Evolutionary conservation across 2,113 vertebrate species (phyloP), one percentile per base, ranked within the genome.

Genomic region (Malurus elegans): DNA sequence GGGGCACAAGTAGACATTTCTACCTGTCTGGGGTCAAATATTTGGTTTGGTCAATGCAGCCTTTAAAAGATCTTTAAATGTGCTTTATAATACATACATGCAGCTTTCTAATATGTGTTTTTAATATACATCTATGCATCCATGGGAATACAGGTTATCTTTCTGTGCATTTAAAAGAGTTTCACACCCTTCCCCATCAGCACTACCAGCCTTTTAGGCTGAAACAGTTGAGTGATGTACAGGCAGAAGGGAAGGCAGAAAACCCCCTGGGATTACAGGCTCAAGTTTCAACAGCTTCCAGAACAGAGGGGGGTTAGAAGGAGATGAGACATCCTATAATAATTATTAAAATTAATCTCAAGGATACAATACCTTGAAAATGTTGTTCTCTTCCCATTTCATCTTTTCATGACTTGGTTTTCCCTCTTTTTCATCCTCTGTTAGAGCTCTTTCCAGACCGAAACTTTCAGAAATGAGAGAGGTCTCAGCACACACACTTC

Each of bases 21-120:
- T 98, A 57, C 97, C 98, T 96, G 98, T 66, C 99, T 99, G 90
- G 64, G 54, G 10, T 54, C 19, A 92, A 36, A 83, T 2, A 5
- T 56, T 42, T 24, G 42, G 8, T 32, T 57, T 38, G 62, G 40
- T 85, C 44, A 81, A 12, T 16, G 50, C 2, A 40, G 25, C 3
- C 42, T 56, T 73, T 10, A 53, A 31, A 45, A 92, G 10, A 38
- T 38, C 38, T 38, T 38, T 38, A 38, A 38, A 38, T 38, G 38
- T 10, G 10, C 38, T 38, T 38, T 38, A 38, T 38, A 11, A 38
- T 38, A 38, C 10, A 38, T 38, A 38, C 38, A 10, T 38, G 42
- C 7, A n/a, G 17, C 13, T 86, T 86, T 51, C 71, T 34, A 14
- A 50, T 3, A 3, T 0, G 1, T 36, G 8, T 32, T 72, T 34